These are phyloP conservation scores for Peromyscus leucopus DNA, from an alignment of 2,113 vertebrate genomes.

Conservation along the genomic window DNA sequence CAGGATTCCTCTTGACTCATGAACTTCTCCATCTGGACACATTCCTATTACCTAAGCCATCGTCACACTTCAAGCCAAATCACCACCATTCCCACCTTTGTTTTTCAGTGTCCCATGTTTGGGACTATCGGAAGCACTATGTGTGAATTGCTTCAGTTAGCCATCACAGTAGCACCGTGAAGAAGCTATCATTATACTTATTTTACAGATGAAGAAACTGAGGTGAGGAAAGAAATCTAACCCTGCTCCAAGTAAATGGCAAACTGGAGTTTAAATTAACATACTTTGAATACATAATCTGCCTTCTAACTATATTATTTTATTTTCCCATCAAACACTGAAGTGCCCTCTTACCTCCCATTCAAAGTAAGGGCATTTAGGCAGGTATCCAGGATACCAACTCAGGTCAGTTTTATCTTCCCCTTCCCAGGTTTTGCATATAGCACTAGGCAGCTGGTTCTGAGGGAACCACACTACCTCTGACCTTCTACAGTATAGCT, in stretches of 20 bases:
- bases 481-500: background rate
- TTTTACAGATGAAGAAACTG: constrained; percentile 14
- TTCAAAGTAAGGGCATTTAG: background rate
- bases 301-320: background rate
- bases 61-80: background rate
- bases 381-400: background rate
- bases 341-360: background rate
- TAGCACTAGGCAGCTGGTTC: background rate
- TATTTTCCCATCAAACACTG: background rate
- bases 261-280: background rate
- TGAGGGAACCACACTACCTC: background rate
- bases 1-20: background rate
- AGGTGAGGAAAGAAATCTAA: background rate
- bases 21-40: background rate
- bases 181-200: background rate
- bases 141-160: background rate
- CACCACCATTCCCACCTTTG: background rate
- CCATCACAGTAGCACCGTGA: background rate
- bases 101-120: background rate
- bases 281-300: background rate
- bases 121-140: background rate
- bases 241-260: background rate
- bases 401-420: constrained; percentile 3
- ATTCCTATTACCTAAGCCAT: constrained; percentile 28
- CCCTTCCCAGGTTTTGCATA: background rate